Conservation (phyloP, 2,113 vertebrate genomes). For the Tichodroma muraria region DNA sequence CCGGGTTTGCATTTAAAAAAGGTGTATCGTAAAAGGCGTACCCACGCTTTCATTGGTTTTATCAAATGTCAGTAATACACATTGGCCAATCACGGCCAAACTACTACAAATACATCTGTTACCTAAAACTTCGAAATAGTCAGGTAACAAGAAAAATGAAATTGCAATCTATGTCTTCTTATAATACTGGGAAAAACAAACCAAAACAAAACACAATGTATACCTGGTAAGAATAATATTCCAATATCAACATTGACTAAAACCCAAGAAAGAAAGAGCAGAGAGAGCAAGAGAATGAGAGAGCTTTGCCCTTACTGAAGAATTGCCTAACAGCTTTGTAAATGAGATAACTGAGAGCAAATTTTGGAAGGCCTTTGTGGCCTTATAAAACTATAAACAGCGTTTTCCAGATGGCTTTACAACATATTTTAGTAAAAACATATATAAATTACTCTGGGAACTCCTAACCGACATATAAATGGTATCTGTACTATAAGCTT, state of each 20-base stretch:
- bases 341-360: background rate
- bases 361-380: background rate
- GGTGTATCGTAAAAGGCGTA: no score
- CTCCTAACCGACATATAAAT: background rate
- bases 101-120: no score
- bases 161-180: background rate
- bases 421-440: constrained; percentile 4
- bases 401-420: background rate
- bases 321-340: background rate
- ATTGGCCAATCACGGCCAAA: no score
- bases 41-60: no score
- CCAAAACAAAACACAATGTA: fast-evolving
- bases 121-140: background rate
- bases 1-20: no score
- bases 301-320: background rate
- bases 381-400: background rate
- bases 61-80: no score
- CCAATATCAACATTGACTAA: background rate
- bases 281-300: background rate
- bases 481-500: background rate
- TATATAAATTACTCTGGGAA: background rate
- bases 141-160: background rate
- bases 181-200: background rate
- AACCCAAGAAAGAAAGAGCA: background rate
- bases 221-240: background rate